Conservation (phyloP, 2,113 vertebrate genomes). For the Sylvilagus bachmani region DNA sequence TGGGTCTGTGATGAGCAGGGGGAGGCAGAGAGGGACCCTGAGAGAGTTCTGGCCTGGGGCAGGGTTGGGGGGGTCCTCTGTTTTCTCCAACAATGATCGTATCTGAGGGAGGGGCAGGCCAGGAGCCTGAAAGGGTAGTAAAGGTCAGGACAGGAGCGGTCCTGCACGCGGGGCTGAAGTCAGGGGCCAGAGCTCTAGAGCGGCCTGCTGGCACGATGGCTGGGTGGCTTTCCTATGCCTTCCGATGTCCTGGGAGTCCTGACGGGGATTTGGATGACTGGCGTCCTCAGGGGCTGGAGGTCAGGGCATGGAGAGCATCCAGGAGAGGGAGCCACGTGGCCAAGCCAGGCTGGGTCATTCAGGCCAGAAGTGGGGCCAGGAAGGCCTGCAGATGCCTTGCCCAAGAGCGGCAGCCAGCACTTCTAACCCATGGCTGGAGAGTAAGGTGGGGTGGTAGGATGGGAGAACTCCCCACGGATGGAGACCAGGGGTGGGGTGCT, state of each 20-base stretch:
- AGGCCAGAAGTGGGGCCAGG: constrained; percentile 58
- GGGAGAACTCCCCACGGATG: constrained; percentile 18
- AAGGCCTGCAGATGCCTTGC: constrained; percentile 42
- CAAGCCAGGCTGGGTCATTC: neutral
- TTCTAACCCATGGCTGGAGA: neutral
- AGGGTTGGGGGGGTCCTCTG: neutral
- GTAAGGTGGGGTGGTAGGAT: neutral
- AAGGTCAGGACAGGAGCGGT: constrained; percentile 64
- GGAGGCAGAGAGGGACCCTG: neutral
- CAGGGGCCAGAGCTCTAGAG: constrained; percentile 73
- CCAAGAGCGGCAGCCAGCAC: neutral
- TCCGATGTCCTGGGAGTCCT: constrained; percentile 61
- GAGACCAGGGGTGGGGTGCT: neutral
- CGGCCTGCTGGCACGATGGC: constrained; percentile 66
- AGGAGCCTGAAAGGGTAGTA: neutral
- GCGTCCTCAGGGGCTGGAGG: constrained; percentile 56
- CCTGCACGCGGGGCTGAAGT: constrained; percentile 61
- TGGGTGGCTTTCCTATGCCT: constrained; percentile 74
- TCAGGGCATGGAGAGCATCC: constrained; percentile 57
- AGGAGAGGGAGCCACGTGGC: constrained; percentile 56
- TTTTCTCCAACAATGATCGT: constrained; percentile 45
- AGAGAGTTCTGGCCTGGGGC: neutral
- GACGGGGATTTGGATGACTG: constrained; percentile 73
- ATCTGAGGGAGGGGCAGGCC: neutral
- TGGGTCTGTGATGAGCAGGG: neutral